Evolutionary conservation across 2,797 vertebrate genomes (phyloP), one percentile per base, ranked within the genome.

Genomic region (Pseudochromis fuscus): DNA sequence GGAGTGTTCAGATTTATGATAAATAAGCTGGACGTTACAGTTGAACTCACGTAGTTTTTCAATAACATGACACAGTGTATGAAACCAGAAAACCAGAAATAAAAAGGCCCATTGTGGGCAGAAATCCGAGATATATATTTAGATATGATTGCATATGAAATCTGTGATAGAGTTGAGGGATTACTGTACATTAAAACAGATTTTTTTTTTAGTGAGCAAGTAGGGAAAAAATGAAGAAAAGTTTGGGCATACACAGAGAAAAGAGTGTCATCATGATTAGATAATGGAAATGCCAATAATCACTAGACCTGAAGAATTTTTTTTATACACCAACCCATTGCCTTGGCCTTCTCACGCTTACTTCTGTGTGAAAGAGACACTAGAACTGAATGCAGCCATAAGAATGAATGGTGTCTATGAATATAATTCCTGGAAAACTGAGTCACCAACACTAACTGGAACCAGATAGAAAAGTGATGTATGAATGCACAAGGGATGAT

Each of bases 231-330:
- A 24, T n/a, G n/a, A n/a, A n/a, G n/a, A 12, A 24, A 51, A 5
- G 8, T 18, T 4, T 38, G 12, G 11, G 7, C 6, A 30, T 45
- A 25, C 31, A 28, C 44, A 57, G 45, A 65, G 25, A n/a, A 24
- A 6, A 59, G 8, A 51, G 35, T 24, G n/a, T 0, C 3, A 4
- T 21, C 19, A 44, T 25, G 15, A 10, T 31, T 35, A 15, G 50
- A 42, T 33, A 21, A 49, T 49, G 40, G 46, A 66, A 44, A 51
- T 52, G 38, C 45, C 31, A 37, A 61, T 21, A 19, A n/a, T 60
- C 9, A 6, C 12, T 19, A 52, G 25, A 48, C 40, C 5, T 70
- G 15, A 30, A 37, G 23, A 13, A 31, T 5, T 10, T 25, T 28
- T 38, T 56, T 30, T 19, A 5, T 44, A 28, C 49, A 56, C 7